Conservation (phyloP, 2,797 vertebrate genomes). For the Yasuhikotakia modesta region DNA sequence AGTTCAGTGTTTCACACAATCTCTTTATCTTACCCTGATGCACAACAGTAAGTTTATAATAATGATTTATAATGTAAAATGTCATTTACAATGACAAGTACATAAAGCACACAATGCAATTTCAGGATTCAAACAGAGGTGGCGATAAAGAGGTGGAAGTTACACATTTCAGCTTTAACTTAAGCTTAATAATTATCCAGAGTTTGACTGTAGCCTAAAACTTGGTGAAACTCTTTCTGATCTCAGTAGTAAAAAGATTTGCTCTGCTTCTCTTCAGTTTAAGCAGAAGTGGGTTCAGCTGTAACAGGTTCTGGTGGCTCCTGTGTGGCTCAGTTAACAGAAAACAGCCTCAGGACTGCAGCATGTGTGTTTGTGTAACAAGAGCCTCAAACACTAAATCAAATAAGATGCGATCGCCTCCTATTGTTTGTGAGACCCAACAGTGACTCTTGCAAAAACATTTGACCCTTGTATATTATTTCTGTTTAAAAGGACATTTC, state of each 20-base stretch:
- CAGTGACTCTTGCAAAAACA: not conserved
- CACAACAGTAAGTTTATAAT: too few relatives aligned
- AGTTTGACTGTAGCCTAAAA: not conserved
- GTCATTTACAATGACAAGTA: too few relatives aligned
- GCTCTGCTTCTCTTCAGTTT: not conserved
- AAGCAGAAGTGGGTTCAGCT: slow-evolving; percentile 13
- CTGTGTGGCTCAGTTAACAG: slow-evolving; percentile 43
- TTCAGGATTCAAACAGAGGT: too few relatives aligned
- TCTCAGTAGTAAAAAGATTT: not conserved
- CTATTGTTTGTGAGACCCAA: slow-evolving; percentile 14
- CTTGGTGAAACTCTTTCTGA: too few relatives aligned
- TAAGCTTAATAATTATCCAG: too few relatives aligned
- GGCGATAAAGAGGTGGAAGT: too few relatives aligned
- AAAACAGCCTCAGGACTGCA: slow-evolving; percentile 42
- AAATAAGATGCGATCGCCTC: slow-evolving; percentile 33
- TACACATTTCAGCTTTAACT: too few relatives aligned
- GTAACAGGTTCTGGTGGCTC: slow-evolving; percentile 35
- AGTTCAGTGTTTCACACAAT: too few relatives aligned
- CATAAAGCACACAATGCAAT: too few relatives aligned
- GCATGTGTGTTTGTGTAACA: slow-evolving; percentile 27
- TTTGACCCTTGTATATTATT: not conserved
- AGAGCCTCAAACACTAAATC: slow-evolving; percentile 41
- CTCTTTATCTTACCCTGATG: too few relatives aligned
- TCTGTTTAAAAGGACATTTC: slow-evolving; percentile 18
- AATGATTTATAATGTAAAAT: too few relatives aligned